phyloP scores from a whole-genome alignment of 2,113 vertebrate genomes.

The Mastomys coucha region DNA sequence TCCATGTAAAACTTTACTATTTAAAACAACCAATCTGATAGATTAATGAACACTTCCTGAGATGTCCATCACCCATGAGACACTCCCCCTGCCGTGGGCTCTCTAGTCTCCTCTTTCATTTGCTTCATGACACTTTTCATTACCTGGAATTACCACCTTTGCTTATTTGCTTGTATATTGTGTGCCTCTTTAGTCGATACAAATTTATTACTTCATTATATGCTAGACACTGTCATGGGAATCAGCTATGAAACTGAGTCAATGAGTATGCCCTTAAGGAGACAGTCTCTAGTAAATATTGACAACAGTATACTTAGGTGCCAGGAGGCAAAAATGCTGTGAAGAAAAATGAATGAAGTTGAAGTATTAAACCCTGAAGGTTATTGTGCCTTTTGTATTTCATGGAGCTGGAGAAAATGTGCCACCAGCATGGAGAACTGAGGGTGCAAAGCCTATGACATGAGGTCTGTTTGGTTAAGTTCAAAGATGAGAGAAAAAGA shows the following conservation, averaged over 20 bases:
- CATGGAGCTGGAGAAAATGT: background rate
- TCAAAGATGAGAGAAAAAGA: background rate
- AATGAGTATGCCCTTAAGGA: conserved; percentile 20
- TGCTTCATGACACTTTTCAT: conserved; percentile 59
- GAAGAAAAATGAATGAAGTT: conserved; percentile 29
- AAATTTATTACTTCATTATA: conserved; percentile 70
- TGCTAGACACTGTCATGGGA: background rate
- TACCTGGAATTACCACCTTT: conserved; percentile 55
- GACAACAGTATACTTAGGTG: conserved; percentile 33
- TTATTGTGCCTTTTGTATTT: background rate
- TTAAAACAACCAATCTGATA: background rate
- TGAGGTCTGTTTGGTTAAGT: background rate
- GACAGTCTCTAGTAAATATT: conserved; percentile 20
- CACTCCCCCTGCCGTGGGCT: background rate
- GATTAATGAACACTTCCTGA: background rate
- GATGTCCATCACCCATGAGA: background rate
- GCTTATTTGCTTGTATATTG: conserved; percentile 53
- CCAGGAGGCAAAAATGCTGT: background rate
- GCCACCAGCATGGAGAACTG: background rate
- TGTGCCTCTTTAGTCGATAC: conserved; percentile 42
- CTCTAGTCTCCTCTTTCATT: conserved; percentile 6
- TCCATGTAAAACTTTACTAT: background rate
- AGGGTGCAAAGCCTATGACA: background rate
- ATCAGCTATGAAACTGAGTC: background rate
- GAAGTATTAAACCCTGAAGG: background rate